These are phyloP conservation scores for Drosophila neotestacea DNA, from an alignment of 2,888 invertebrate species.

Conservation along the genomic window DNA sequence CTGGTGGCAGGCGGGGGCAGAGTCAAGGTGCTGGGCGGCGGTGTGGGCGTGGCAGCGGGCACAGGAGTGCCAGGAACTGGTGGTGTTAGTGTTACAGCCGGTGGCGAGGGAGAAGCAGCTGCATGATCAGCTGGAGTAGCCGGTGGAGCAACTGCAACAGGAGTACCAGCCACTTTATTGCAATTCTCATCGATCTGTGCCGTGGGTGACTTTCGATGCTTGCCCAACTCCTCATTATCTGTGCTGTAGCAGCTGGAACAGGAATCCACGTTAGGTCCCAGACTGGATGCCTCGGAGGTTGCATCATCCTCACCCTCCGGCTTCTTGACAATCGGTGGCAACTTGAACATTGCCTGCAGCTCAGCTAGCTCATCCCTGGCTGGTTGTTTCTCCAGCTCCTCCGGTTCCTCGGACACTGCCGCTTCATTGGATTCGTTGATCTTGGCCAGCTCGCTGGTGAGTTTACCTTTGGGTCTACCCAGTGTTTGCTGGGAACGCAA, in stretches of 20 bases:
- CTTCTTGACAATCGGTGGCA: conserved; percentile 79
- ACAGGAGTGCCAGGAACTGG: conserved; percentile 55
- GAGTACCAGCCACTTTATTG: conserved; percentile 49
- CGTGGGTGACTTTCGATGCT: conserved; percentile 31
- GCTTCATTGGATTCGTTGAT: conserved; percentile 79
- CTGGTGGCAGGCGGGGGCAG: conserved; percentile 52
- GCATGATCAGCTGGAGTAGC: background rate
- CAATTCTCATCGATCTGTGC: conserved; percentile 61
- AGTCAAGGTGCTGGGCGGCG: conserved; percentile 53
- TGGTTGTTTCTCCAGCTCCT: conserved; percentile 26
- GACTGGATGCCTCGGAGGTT: conserved; percentile 88
- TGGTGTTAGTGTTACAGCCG: conserved; percentile 64
- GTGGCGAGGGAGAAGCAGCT: conserved; percentile 51
- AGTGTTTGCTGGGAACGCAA: conserved; percentile 88
- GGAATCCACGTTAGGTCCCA: conserved; percentile 90
- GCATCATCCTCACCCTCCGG: conserved; percentile 60
- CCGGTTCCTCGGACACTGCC: conserved; percentile 39
- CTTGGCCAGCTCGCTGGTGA: conserved; percentile 75
- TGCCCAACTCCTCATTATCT: conserved; percentile 80
- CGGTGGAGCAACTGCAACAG: conserved; percentile 8
- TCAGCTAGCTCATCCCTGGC: conserved; percentile 61
- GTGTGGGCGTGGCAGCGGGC: conserved; percentile 47
- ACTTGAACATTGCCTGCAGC: conserved; percentile 78
- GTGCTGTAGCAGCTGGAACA: conserved; percentile 87
- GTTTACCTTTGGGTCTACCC: conserved; percentile 67